phyloP scores from a whole-genome alignment of 2,888 invertebrate species.

The Eupithecia subumbrata region DNA sequence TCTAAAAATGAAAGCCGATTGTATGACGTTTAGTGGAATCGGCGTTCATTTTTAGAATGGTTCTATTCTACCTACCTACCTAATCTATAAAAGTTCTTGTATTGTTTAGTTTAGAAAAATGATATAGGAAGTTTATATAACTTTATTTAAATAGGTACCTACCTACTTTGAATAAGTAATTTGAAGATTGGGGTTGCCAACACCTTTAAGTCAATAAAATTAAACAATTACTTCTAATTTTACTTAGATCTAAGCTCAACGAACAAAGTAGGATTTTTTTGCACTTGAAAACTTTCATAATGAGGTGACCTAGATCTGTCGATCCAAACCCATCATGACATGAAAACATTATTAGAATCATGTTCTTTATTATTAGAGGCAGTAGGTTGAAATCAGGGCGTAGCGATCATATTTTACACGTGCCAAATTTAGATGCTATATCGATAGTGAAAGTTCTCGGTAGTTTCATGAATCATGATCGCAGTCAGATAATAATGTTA shows the following conservation, averaged over 20 bases:
- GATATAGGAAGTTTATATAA: not conserved
- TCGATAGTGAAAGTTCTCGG: slow-evolving; percentile 43
- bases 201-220: not conserved
- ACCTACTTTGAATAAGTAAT: not conserved
- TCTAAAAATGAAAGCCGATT: too few species aligned
- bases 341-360: slow-evolving; percentile 15
- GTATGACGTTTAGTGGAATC: too few species aligned
- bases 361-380: slow-evolving; percentile 14
- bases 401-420: slow-evolving; percentile 30
- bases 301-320: slow-evolving; percentile 40
- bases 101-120: not conserved
- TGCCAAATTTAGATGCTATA: slow-evolving; percentile 43
- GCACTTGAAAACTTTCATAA: slow-evolving; percentile 27
- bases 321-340: slow-evolving; percentile 28
- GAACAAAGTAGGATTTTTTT: not conserved
- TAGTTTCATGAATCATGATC: slow-evolving; percentile 29
- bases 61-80: too few species aligned
- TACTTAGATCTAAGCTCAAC: not conserved
- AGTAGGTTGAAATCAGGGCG: slow-evolving; percentile 28
- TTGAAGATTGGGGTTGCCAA: not conserved
- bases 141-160: not conserved
- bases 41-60: too few species aligned
- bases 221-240: not conserved
- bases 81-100: too few species aligned
- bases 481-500: not conserved